Base-by-base conservation (phyloP, 2,888 invertebrate genomes). In the Erannis defoliaria region DNA sequence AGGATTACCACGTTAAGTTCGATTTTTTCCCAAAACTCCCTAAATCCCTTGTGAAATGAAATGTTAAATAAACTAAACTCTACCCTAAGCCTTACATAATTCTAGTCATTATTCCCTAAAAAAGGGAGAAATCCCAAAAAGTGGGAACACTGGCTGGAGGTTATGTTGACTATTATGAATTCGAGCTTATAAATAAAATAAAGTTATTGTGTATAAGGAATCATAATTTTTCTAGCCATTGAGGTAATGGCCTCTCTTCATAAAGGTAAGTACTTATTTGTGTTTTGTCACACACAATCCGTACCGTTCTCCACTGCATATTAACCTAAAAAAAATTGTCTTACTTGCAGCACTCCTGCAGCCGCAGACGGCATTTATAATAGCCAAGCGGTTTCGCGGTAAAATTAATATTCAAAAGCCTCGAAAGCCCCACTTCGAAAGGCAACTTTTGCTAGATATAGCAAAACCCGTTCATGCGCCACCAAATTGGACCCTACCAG, bases 341-440 rank as follows among this genome's bases (percentile, higher is more conserved):
- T 38, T 31, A n/a, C 37, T 59, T 62, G 60, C 81, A 94, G 94
- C 70, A n/a, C 75, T 94, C 31, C 79, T 94, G 61, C 84, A 85
- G 66, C 74, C 85, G 14, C 85, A 86, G 53, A 67, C 84, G 3
- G 90, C 94, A 0, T 77, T 94, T n/a, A 64, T 93, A 14, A 85
- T 95, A 73, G 93, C 94, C 5, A 95, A 95, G 78, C 93, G 97
- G 70, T 96, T 94, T 81, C 93, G 96, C 19, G 95, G 96, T 2
- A 96, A 97, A 89, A 96, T 97, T 53, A 97, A 97, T 77, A 94
- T 97, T 40, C 96, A 96, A 81, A 94, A 92, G 68, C 97, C 97
- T 0, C 94, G 93, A 75, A 88, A 94, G 50, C 95, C 96, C 0
- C 96, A 96, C 82, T 96, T 94, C 78, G 94, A 94, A 68, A 94